These are phyloP conservation scores for Chloroceryle aenea DNA, from an alignment of 2,113 vertebrate genomes.

Conservation along the genomic window DNA sequence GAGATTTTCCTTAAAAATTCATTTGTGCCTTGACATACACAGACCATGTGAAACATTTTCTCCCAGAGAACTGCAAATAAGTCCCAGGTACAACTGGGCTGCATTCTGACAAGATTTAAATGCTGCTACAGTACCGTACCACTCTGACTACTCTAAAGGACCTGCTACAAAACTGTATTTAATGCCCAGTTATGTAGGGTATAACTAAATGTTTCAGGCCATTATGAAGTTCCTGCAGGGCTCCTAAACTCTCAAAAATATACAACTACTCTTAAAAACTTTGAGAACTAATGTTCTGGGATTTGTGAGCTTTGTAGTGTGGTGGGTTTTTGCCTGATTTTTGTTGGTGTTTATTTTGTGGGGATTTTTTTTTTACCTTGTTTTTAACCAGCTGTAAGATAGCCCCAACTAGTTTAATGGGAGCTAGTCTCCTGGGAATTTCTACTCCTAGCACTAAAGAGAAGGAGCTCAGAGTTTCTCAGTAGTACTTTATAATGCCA, in stretches of 20 bases:
- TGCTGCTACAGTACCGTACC: not conserved
- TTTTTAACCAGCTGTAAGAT: not conserved
- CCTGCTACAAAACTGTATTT: not conserved
- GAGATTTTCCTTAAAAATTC: not conserved
- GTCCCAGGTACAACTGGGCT: fast-evolving
- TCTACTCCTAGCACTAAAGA: not conserved
- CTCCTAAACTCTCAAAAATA: not conserved
- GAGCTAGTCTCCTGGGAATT: not conserved
- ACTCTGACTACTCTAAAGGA: not conserved
- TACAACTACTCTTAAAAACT: not conserved
- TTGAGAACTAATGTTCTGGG: not conserved
- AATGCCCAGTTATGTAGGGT: not conserved
- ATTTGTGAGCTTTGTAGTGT: not conserved
- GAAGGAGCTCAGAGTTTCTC: not conserved
- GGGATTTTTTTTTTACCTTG: too few species aligned
- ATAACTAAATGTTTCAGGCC: not conserved
- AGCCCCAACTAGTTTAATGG: not conserved
- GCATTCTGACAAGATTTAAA: not conserved
- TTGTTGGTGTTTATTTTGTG: not conserved
- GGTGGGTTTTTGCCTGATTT: not conserved
- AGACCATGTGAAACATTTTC: not conserved
- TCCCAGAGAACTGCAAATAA: not conserved
- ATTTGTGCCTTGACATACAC: not conserved
- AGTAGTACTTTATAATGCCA: not conserved
- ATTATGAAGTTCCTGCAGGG: not conserved